phyloP scores from a whole-genome alignment of 2,113 vertebrate genomes.

The Python bivittatus region DNA sequence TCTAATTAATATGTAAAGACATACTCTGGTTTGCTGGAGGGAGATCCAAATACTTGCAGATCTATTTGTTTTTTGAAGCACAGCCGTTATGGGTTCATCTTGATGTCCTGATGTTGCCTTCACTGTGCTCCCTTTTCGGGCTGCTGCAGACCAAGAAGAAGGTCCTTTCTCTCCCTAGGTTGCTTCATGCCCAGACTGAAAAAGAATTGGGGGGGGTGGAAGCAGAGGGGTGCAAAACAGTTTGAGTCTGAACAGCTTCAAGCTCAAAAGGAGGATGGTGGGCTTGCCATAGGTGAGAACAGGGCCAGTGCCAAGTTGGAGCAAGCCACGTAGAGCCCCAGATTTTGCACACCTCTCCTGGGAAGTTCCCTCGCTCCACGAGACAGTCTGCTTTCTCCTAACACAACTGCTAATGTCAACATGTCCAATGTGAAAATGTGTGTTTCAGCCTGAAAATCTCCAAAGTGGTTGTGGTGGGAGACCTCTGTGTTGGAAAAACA shows the following conservation, averaged over 20 bases:
- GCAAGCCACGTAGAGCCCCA: not conserved
- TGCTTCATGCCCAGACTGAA: not conserved
- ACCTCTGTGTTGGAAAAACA: slow-evolving; percentile 90
- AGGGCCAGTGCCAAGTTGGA: not conserved
- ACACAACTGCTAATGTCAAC: not conserved
- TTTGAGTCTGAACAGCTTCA: not conserved
- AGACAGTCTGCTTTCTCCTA: not conserved
- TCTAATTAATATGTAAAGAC: not conserved
- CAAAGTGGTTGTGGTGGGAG: slow-evolving; percentile 90
- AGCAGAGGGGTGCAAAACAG: not conserved
- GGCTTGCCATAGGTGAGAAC: not conserved
- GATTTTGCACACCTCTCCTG: not conserved
- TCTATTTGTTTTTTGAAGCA: not conserved
- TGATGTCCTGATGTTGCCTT: not conserved
- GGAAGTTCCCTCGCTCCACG: not conserved
- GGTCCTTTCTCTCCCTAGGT: not conserved
- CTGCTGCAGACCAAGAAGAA: not conserved
- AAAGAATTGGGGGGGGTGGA: not conserved
- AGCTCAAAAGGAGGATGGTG: not conserved
- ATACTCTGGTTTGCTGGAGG: not conserved
- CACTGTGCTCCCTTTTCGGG: no score
- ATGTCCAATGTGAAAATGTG: slow-evolving; percentile 40
- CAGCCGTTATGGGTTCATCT: not conserved
- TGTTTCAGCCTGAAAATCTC: slow-evolving; percentile 83
- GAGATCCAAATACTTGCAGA: not conserved